Percentiles rank a stretch among this genome's conserved stretches.
phyloP scores from a whole-genome alignment of 2,797 vertebrate species.

The Delichon dasypus region DNA sequence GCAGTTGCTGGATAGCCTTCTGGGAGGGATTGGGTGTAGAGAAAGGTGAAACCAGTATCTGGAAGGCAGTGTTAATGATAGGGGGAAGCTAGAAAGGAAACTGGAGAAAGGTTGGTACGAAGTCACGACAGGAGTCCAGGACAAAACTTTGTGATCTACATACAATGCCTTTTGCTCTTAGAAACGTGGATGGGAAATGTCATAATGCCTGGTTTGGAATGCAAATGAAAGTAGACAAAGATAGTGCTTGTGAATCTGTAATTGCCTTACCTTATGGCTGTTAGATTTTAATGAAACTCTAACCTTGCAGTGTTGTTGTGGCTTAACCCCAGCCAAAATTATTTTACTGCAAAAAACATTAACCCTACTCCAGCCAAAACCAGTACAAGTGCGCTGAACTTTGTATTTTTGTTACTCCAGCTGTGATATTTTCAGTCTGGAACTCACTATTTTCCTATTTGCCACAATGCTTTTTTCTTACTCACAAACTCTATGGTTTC shows the following conservation, averaged over 20 bases:
- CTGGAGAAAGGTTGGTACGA: neutral
- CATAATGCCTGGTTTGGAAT: neutral
- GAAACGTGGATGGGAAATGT: neutral
- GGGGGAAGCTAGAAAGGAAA: neutral
- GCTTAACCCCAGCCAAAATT: neutral
- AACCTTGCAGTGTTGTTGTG: neutral
- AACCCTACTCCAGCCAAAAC: neutral
- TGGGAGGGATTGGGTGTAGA: neutral
- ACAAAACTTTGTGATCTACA: neutral
- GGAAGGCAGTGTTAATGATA: neutral
- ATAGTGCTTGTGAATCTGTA: neutral
- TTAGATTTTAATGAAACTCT: neutral
- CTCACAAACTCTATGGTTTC: neutral
- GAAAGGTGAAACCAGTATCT: neutral
- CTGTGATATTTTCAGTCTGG: neutral
- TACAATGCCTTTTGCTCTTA: neutral
- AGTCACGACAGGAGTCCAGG: accelerated
- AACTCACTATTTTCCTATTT: neutral
- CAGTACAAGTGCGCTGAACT: neutral
- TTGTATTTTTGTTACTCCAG: neutral
- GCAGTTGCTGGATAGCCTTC: neutral
- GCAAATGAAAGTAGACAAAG: neutral
- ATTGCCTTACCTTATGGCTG: neutral
- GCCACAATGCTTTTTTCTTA: neutral
- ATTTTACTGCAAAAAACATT: neutral